Percentiles rank a stretch among this genome's conserved stretches.
These are phyloP conservation scores for Corythaixoides concolor DNA, from an alignment of 2,113 vertebrate species.

Conservation along the genomic window DNA sequence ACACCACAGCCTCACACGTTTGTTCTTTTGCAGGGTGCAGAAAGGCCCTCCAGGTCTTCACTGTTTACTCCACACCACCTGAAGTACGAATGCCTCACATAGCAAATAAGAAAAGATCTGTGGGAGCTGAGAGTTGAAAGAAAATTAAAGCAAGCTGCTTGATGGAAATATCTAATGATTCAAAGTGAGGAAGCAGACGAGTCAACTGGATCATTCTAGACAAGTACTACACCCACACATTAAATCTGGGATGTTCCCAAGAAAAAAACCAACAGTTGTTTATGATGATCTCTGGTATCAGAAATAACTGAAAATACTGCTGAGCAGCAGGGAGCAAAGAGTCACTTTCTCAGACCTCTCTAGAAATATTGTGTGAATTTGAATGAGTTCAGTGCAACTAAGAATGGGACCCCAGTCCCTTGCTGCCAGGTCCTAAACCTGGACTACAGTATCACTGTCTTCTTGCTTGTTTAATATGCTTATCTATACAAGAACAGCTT, in stretches of 20 bases:
- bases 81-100: neutral
- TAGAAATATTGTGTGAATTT: neutral
- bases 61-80: neutral
- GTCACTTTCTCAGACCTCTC: neutral
- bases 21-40: neutral
- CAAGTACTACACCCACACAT: slow-evolving; percentile 9
- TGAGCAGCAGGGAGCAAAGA: fast-evolving
- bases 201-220: neutral
- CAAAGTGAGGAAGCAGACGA: slow-evolving; percentile 53
- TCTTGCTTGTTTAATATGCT: neutral
- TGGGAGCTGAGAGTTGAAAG: neutral
- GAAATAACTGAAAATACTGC: neutral
- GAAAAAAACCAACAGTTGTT: neutral
- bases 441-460: neutral
- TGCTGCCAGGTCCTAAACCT: neutral
- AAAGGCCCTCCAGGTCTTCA: neutral
- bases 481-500: neutral
- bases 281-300: neutral
- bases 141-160: neutral
- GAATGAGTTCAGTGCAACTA: neutral
- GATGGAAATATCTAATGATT: slow-evolving; percentile 34
- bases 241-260: neutral
- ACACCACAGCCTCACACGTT: fast-evolving
- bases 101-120: neutral
- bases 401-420: neutral